phyloP scores from a whole-genome alignment of 2,797 vertebrate species.

The Notolepis coatsorum region DNA sequence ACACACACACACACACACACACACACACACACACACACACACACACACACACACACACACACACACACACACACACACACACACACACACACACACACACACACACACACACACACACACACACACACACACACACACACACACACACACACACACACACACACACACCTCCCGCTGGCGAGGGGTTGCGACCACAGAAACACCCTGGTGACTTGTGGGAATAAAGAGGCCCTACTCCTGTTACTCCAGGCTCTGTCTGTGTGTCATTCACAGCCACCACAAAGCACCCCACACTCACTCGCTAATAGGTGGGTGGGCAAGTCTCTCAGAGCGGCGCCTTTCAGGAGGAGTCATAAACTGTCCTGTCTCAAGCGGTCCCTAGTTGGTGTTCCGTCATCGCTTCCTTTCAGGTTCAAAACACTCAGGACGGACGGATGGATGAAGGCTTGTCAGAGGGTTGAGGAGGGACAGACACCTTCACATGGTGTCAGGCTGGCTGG shows the following conservation, averaged over 20 bases:
- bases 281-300: conserved; percentile 60
- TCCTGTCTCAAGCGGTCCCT: conserved; percentile 50
- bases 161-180: conserved; percentile 24
- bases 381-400: conserved; percentile 63
- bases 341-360: conserved; percentile 68
- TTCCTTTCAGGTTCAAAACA: conserved; percentile 48
- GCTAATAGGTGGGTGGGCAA: conserved; percentile 66
- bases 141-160: conserved; percentile 4
- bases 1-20: conserved; percentile 15
- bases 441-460: conserved; percentile 60
- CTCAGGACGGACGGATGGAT: conserved; percentile 32
- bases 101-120: conserved; percentile 9
- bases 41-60: conserved; percentile 9
- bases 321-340: conserved; percentile 51
- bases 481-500: conserved; percentile 41
- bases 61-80: conserved; percentile 22
- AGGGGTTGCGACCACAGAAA: conserved; percentile 58
- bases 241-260: conserved; percentile 57
- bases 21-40: conserved; percentile 36
- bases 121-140: conserved; percentile 38
- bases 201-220: conserved; percentile 43
- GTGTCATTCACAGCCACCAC: conserved; percentile 63
- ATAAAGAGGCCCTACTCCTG: conserved; percentile 55
- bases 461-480: conserved; percentile 49
- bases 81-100: conserved; percentile 28